A percentile compares a stretch with the other conserved stretches of the same genome.
These are phyloP conservation scores for Watersipora subatra DNA, from an alignment of 1,140 invertebrate genomes.

Conservation along the genomic window DNA sequence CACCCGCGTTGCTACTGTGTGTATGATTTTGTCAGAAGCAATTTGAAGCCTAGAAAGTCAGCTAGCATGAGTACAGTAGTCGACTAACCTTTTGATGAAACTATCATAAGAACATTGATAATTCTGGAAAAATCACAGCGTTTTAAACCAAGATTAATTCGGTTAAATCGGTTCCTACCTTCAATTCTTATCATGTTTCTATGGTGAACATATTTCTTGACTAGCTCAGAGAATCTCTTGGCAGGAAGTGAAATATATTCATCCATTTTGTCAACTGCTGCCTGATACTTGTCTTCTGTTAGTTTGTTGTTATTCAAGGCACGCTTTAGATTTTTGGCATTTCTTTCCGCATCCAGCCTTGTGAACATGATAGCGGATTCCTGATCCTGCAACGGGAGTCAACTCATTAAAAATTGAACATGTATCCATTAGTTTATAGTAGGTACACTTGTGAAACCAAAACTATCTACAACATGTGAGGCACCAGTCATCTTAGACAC, in stretches of 20 bases:
- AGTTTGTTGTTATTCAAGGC: slow-evolving; percentile 23
- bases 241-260: slow-evolving; percentile 32
- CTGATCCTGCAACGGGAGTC: slow-evolving; percentile 4
- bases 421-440: too few relatives aligned
- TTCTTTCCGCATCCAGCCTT: slow-evolving; percentile 34
- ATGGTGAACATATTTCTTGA: slow-evolving; percentile 33
- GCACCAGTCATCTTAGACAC: too few relatives aligned
- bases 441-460: too few relatives aligned
- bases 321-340: slow-evolving; percentile 36
- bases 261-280: slow-evolving; percentile 29
- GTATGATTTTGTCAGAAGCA: too few relatives aligned
- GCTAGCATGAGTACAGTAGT: too few relatives aligned
- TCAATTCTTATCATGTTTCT: slow-evolving; percentile 31
- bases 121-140: too few relatives aligned
- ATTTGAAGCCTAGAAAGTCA: too few relatives aligned
- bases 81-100: background rate
- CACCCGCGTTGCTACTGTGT: too few relatives aligned
- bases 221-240: slow-evolving; percentile 27
- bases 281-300: slow-evolving; percentile 13
- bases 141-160: background rate
- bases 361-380: slow-evolving; percentile 37
- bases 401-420: too few relatives aligned
- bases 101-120: too few relatives aligned
- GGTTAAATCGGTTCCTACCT: too few relatives aligned
- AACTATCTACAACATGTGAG: too few relatives aligned